Evolutionary conservation across 2,113 vertebrate genomes (phyloP), one percentile per base, ranked within the genome.

Genomic region (Spheniscus mendiculus): DNA sequence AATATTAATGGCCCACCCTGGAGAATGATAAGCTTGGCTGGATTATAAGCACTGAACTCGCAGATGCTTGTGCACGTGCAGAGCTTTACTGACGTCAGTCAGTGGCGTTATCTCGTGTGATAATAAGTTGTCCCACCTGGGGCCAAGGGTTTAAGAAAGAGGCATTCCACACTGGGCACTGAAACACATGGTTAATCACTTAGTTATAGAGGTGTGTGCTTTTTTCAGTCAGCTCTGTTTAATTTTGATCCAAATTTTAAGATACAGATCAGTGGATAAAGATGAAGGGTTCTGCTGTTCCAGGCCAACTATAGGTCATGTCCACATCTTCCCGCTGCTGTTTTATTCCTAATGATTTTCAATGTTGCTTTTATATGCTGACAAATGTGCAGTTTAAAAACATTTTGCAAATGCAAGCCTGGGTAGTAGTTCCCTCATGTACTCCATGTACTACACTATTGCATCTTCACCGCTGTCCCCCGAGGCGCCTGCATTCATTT

Each of bases 41-140:
- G 36, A 23, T 34, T 27, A 23, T 26, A 58, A 61, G 34, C 55
- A 70, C 49, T 0, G 0, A 58, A 22, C 34, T 30, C 1, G 0
- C 30, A 76, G 52, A 22, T 1, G 1, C 29, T 36, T 3, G 14
- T 42, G 50, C n/a, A 18, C 2, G 2, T 21, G 58, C 42, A 27
- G 58, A 70, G 47, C 36, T 49, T 27, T 23, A 2, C 52, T 56
- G 71, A 23, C 1, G 2, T 13, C 69, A 42, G 45, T 4, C 50
- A 19, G 29, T 32, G n/a, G 55, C 6, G 1, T 34, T 52, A 56
- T 10, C 27, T 55, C 32, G 1, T 5, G 18, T 20, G 20, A 25
- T 11, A 23, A 50, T 42, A 25, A 12, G 9, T 42, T 11, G 32
- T 47, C 58, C 16, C 42, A 38, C 26, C 11, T 8, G 23, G 38